phyloP scores from a whole-genome alignment of 2,888 invertebrate genomes.

The Mayetiola destructor region DNA sequence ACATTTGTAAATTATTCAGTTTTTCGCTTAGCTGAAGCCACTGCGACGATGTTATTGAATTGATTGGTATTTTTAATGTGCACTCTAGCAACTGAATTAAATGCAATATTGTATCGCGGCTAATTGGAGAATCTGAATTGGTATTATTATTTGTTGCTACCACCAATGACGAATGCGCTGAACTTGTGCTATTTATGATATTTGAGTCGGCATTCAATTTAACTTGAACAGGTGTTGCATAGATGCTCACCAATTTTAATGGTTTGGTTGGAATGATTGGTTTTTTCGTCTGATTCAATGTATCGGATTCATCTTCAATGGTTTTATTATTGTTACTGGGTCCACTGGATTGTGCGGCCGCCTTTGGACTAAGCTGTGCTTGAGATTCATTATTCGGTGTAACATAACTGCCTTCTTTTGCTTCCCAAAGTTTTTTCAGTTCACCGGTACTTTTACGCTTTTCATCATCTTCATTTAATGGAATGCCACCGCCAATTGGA shows the following conservation, averaged over 20 bases:
- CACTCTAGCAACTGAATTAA: constrained; percentile 50
- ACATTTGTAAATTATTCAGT: constrained; percentile 64
- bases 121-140: constrained; percentile 37
- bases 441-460: constrained; percentile 84
- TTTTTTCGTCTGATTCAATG: constrained; percentile 35
- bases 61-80: constrained; percentile 43
- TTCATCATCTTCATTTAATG: constrained; percentile 61
- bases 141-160: constrained; percentile 36
- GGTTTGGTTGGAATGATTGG: constrained; percentile 57
- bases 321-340: constrained; percentile 22
- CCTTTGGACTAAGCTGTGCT: constrained; percentile 50
- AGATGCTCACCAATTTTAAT: constrained; percentile 46
- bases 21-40: constrained; percentile 70
- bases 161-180: constrained; percentile 8
- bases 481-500: constrained; percentile 17
- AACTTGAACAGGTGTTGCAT: constrained; percentile 55
- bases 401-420: constrained; percentile 43
- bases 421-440: constrained; percentile 85
- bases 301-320: constrained; percentile 18
- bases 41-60: constrained; percentile 42
- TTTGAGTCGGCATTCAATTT: constrained; percentile 29
- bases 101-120: constrained; percentile 46
- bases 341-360: constrained; percentile 38
- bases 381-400: constrained; percentile 25
- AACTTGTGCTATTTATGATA: constrained; percentile 24